phyloP scores from a whole-genome alignment of 2,797 vertebrate species.

The Sebastes cheni region DNA sequence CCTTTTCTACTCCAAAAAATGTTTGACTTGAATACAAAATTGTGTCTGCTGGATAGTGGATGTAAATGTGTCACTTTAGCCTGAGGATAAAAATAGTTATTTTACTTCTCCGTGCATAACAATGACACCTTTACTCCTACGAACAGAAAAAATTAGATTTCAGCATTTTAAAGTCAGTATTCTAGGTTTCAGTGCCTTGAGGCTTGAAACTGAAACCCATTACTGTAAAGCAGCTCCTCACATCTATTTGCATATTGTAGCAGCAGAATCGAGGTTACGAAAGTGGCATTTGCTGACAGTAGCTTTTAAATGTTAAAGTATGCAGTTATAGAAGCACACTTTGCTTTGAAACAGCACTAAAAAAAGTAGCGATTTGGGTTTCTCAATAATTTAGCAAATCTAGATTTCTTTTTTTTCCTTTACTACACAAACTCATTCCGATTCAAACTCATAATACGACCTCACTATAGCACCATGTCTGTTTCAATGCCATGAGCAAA shows the following conservation, averaged over 20 bases:
- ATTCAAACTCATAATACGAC: not conserved
- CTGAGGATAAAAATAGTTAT: not conserved
- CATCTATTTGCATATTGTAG: conserved; percentile 22
- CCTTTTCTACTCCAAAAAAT: not conserved
- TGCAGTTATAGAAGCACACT: not conserved
- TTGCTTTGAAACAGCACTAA: not conserved
- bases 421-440: not conserved
- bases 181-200: conserved; percentile 28
- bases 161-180: conserved; percentile 17
- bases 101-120: not conserved
- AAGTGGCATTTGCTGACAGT: conserved; percentile 24
- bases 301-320: conserved; percentile 18
- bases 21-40: not conserved
- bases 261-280: conserved; percentile 14
- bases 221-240: conserved; percentile 1
- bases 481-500: not conserved
- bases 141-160: conserved; percentile 18
- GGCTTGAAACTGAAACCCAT: conserved; percentile 38
- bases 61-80: not conserved
- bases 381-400: not conserved
- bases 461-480: not conserved
- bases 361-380: not conserved
- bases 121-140: conserved; percentile 8
- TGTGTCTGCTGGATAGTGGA: not conserved
- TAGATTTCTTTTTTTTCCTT: not conserved